These are phyloP conservation scores for Drepana falcataria DNA, from an alignment of 2,888 invertebrate species.

Conservation along the genomic window DNA sequence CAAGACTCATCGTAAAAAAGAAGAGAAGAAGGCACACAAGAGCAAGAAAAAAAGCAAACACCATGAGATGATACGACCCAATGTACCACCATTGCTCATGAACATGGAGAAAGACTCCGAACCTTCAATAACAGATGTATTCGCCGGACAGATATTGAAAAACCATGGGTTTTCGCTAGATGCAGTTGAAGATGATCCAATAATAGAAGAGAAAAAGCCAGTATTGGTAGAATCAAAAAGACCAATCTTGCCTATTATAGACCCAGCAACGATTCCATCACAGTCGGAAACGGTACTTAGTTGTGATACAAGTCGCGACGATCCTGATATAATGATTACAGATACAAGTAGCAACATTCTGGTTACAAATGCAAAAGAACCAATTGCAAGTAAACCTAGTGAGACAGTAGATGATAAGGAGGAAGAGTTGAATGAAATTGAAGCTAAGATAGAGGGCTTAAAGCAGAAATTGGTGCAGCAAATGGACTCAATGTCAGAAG, in stretches of 20 bases:
- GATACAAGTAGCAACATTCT: neutral
- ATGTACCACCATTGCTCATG: conserved; percentile 68
- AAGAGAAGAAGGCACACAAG: conserved; percentile 66
- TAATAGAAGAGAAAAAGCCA: conserved; percentile 42
- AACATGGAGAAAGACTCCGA: conserved; percentile 70
- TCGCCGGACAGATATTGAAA: conserved; percentile 80
- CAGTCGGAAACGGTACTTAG: conserved; percentile 22
- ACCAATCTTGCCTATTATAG: conserved; percentile 63
- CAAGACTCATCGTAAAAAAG: conserved; percentile 52
- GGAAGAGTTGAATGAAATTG: conserved; percentile 70
- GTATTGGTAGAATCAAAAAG: conserved; percentile 43
- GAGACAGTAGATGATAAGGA: conserved; percentile 27
- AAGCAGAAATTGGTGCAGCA: conserved; percentile 66
- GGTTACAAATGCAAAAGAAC: conserved; percentile 8
- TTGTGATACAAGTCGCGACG: conserved; percentile 5
- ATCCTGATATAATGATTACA: neutral
- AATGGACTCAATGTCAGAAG: conserved; percentile 79
- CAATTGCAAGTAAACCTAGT: conserved; percentile 34
- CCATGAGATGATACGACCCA: conserved; percentile 63
- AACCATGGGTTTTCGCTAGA: conserved; percentile 65
- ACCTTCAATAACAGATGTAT: conserved; percentile 80
- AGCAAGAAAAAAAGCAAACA: conserved; percentile 64
- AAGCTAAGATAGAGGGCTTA: conserved; percentile 79
- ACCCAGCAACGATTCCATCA: conserved; percentile 57
- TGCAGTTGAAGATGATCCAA: conserved; percentile 38